Evolutionary conservation across 2,888 invertebrate genomes (phyloP), one percentile per base, ranked within the genome.

Genomic region (Frankliniella fusca): DNA sequence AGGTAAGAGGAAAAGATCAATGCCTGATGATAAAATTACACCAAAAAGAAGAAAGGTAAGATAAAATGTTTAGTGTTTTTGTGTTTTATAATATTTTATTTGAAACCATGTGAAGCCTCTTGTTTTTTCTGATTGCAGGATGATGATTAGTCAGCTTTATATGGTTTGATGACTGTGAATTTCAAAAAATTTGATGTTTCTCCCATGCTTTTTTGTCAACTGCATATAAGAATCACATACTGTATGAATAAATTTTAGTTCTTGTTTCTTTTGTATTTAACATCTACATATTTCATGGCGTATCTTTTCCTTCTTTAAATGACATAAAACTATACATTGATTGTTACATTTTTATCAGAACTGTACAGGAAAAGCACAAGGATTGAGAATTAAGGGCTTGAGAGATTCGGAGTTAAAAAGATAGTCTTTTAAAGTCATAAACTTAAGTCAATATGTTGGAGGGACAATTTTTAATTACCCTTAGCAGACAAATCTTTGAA

Each of bases 1-100:
- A 27, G 70, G 70, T 5, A 76, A 76, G 27, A 76, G 70, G 27
- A 76, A 76, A 76, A 76, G 70, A 27, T 76, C 70, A 23, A 76
- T 76, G n/a, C 23, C 27, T 76, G 70, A 76, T 9, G 70, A 76
- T 76, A 76, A 12, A 27, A 12, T 23, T 11, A 76, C 70, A 10
- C 70, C 70, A 11, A 76, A 76, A 23, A 76, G 70, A 76, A 76
- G 70, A 27, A 76, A 12, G 27, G 70, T 76, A 27, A 76, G 23
- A 7, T 54, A 15, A 18, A 12, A 7, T 18, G 10, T 18, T 18
- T 8, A 61, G 3, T 61, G 18, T 12, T 54, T 12, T 18, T 61
- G 54, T 11, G 10, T 54, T 15, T 61, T 12, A 18, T 12, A 54
- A 2, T 54, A 2, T 12, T 18, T 20, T 61, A 18, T 20, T 61